phyloP scores from a whole-genome alignment of 2,888 invertebrate species.

The Dasysyrphus tricinctus region DNA sequence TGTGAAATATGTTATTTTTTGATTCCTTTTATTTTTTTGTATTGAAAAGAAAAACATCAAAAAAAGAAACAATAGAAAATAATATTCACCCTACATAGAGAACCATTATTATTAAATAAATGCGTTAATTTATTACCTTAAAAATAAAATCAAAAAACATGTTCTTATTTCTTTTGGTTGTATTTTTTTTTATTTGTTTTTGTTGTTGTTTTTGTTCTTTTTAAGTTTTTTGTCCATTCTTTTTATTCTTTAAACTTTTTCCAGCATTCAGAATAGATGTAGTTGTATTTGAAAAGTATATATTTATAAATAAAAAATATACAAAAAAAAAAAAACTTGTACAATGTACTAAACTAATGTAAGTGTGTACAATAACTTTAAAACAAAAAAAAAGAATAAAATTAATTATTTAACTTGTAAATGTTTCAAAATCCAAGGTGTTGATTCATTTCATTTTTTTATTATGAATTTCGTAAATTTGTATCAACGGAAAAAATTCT shows the following conservation, averaged over 20 bases:
- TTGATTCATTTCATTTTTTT: neutral
- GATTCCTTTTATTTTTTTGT: conserved; percentile 54
- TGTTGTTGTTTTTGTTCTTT: conserved; percentile 35
- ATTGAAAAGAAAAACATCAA: conserved; percentile 29
- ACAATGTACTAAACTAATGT: conserved; percentile 73
- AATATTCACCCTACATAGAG: conserved; percentile 48
- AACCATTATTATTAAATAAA: conserved; percentile 65
- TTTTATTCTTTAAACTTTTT: conserved; percentile 29
- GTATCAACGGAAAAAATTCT: neutral
- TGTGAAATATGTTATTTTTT: conserved; percentile 69
- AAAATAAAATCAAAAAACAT: neutral
- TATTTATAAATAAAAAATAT: conserved; percentile 72
- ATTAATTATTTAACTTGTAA: conserved; percentile 74
- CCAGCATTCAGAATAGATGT: conserved; percentile 50
- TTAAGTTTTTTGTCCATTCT: conserved; percentile 1
- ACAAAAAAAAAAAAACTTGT: conserved; percentile 52
- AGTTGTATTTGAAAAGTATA: conserved; percentile 49
- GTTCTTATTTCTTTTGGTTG: conserved; percentile 10
- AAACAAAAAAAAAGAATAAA: conserved; percentile 57
- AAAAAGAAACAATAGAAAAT: conserved; percentile 20
- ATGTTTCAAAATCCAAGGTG: conserved; percentile 61
- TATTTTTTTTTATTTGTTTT: conserved; percentile 10
- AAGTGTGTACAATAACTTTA: conserved; percentile 74
- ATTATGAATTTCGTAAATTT: neutral
- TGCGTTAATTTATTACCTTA: conserved; percentile 71